Base-by-base conservation (phyloP, 2,888 invertebrate genomes). In the Tipula confusa region DNA sequence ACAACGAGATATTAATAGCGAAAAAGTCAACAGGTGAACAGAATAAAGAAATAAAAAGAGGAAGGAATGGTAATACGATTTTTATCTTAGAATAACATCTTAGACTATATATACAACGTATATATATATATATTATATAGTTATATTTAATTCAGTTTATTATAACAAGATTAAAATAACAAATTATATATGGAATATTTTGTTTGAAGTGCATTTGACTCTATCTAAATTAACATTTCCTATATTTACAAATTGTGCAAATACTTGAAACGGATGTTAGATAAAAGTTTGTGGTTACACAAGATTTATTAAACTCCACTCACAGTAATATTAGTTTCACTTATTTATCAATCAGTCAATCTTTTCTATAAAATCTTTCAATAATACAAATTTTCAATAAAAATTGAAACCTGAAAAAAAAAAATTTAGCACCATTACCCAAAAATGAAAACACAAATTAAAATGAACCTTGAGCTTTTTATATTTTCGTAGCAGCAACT, bases 391-490 rank as follows among this genome's bases (percentile, higher is more conserved):
- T n/a, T n/a, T n/a, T n/a, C 24, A 64, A 1, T 24, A 64, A 64
- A 38, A 5, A 38, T 38, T 3, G 13, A 38, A 38, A 38, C n/a
- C 1, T 13, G 38, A 13, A 38, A 64, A 18, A 33, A 33, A 64
- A 64, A 64, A 64, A 64, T 24, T 64, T 24, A 64, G 64, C 64
- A 64, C 64, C 64, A 64, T 64, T 64, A 11, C 64, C 64, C 64
- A 64, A 64, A 64, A 64, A 64, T 64, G 64, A 64, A 64, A 64
- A 64, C 24, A 64, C 64, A 64, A 64, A 64, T 64, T 64, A 64
- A 64, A 64, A 64, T 64, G 9, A 64, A 64, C 64, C 64, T 64
- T 64, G 64, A 64, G 64, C 64, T 64, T 64, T 64, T 64, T 64
- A 64, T 64, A 24, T 64, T 64, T 64, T 64, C 64, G 2, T 64